These are phyloP conservation scores for Lycophotia porphyrea DNA, from an alignment of 2,888 invertebrate species.

Conservation along the genomic window DNA sequence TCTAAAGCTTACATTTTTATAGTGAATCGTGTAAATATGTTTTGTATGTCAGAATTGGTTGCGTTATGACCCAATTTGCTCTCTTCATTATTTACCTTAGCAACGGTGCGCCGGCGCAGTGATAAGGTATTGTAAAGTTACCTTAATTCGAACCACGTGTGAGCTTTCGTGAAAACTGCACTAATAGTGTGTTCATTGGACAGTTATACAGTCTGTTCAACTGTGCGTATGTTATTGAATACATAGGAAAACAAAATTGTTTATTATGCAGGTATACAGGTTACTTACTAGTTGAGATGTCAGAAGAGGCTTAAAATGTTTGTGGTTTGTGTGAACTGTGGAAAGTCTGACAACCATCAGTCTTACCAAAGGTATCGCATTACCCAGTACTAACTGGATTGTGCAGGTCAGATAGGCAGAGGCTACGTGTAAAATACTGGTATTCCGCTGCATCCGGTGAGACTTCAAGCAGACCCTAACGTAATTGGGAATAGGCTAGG, in stretches of 20 bases:
- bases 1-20: background rate
- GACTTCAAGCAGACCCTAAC: too few species aligned
- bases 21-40: conserved; percentile 31
- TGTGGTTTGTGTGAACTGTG: too few species aligned
- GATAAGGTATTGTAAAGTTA: conserved; percentile 64
- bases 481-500: too few species aligned
- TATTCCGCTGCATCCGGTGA: too few species aligned
- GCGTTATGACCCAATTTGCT: conserved; percentile 68
- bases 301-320: too few species aligned
- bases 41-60: conserved; percentile 54
- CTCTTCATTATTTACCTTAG: conserved; percentile 71
- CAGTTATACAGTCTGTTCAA: conserved; percentile 11
- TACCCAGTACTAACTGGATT: too few species aligned
- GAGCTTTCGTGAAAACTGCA: conserved; percentile 53
- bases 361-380: too few species aligned
- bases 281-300: background rate
- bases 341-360: too few species aligned
- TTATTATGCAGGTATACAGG: background rate
- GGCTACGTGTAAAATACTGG: too few species aligned
- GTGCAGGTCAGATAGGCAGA: too few species aligned
- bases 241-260: background rate
- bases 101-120: conserved; percentile 64
- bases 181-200: conserved; percentile 21
- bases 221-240: background rate
- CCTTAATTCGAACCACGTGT: conserved; percentile 52